These are phyloP conservation scores for Dicrostonyx torquatus DNA, from an alignment of 2,797 vertebrate species.

Conservation along the genomic window DNA sequence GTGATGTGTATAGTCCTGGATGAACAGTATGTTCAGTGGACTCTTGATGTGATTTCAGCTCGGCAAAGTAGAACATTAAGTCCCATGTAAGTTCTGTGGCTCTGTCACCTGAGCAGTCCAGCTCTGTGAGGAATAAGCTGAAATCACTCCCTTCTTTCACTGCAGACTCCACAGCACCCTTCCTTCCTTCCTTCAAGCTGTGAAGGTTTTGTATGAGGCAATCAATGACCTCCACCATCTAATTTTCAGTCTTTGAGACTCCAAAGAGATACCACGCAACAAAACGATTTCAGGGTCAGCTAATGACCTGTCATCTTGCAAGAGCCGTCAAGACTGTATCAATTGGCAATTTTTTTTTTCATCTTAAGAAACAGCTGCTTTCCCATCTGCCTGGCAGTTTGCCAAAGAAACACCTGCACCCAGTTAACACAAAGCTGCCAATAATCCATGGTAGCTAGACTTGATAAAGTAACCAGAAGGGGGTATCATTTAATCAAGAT, in stretches of 20 bases:
- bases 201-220: neutral
- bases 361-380: conserved; percentile 77
- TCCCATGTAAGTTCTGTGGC: neutral
- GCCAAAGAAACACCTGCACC: conserved; percentile 64
- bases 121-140: neutral
- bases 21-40: neutral
- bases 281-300: conserved; percentile 69
- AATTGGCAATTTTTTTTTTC: conserved; percentile 66
- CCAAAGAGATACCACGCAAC: neutral
- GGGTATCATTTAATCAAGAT: conserved; percentile 78
- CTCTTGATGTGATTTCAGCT: neutral
- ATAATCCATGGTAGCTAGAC: conserved; percentile 77
- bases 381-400: conserved; percentile 60
- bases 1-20: neutral
- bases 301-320: conserved; percentile 66
- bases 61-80: neutral
- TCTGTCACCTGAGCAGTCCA: neutral
- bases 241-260: conserved; percentile 60
- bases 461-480: conserved; percentile 79
- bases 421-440: conserved; percentile 76
- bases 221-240: conserved; percentile 11
- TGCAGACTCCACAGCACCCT: neutral
- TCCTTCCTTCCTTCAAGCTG: neutral
- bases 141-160: conserved; percentile 44
- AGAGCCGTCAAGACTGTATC: conserved; percentile 67